Evolutionary conservation across 2,888 invertebrate genomes (phyloP).

Genomic region (Polydrusus tereticollis): DNA sequence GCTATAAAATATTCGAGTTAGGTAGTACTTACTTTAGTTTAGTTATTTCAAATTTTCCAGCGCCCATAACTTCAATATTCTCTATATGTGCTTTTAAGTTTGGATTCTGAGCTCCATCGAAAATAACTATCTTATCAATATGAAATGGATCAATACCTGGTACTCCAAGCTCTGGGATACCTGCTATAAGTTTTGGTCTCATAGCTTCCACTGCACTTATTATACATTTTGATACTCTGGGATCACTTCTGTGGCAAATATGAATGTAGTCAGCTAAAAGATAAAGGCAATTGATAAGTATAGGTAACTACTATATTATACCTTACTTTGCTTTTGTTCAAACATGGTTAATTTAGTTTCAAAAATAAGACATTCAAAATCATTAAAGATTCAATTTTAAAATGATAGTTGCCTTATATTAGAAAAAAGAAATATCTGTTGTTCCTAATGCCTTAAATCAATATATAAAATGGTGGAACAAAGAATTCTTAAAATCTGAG

Average conservation of each 20-base stretch:
- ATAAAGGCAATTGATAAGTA: not conserved
- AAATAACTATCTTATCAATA: slow-evolving; percentile 62
- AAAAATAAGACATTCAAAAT: too few relatives aligned
- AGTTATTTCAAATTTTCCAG: slow-evolving; percentile 68
- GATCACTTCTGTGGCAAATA: slow-evolving; percentile 60
- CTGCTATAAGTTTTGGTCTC: slow-evolving; percentile 60
- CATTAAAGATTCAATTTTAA: too few relatives aligned
- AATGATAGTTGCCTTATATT: too few relatives aligned
- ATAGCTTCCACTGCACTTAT: slow-evolving; percentile 61
- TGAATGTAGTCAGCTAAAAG: slow-evolving; percentile 62
- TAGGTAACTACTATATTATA: not conserved
- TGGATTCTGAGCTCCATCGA: slow-evolving; percentile 27
- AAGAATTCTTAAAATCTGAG: too few relatives aligned
- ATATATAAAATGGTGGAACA: too few relatives aligned
- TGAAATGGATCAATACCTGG: slow-evolving; percentile 69
- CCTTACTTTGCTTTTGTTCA: too few relatives aligned
- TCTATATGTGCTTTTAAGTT: slow-evolving; percentile 28
- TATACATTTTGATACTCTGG: slow-evolving; percentile 62
- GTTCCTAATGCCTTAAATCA: too few relatives aligned
- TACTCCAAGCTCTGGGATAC: slow-evolving; percentile 70
- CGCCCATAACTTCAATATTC: slow-evolving; percentile 54
- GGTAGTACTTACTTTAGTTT: slow-evolving; percentile 66
- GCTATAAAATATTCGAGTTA: not conserved
- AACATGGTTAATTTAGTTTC: too few relatives aligned
- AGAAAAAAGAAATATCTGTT: too few relatives aligned